Percentiles rank a stretch among this genome's conserved stretches.
Evolutionary conservation across 2,888 invertebrate species (phyloP).

Genomic region (Pachymerium ferrugineum): DNA sequence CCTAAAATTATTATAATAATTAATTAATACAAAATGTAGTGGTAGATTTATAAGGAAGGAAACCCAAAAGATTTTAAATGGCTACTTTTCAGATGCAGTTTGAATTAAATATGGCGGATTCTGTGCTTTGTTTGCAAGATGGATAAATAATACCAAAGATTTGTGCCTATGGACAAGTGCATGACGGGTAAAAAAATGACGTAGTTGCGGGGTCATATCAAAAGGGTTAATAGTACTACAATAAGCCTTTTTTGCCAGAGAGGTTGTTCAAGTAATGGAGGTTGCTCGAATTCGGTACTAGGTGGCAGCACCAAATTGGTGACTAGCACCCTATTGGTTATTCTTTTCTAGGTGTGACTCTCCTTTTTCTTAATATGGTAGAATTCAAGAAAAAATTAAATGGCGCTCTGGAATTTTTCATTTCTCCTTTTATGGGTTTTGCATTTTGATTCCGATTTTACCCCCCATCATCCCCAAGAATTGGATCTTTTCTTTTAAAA

Average conservation of each 20-base stretch:
- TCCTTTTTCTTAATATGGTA: no score
- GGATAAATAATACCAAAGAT: background rate
- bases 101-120: background rate
- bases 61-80: background rate
- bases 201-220: conserved; percentile 24
- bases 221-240: background rate
- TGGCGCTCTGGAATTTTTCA: conserved; percentile 12
- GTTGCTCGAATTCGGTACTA: conserved; percentile 23
- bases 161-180: conserved; percentile 18
- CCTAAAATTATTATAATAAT: background rate
- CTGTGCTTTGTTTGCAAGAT: background rate
- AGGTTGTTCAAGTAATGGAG: conserved; percentile 23
- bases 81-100: no score
- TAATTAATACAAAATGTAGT: background rate
- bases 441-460: background rate
- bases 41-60: background rate
- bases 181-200: conserved; percentile 18
- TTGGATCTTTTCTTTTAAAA: background rate
- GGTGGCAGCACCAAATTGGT: conserved; percentile 22
- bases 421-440: background rate
- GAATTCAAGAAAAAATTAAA: background rate
- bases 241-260: conserved; percentile 13
- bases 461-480: background rate
- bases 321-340: background rate
- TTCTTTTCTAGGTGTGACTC: background rate